Base-by-base conservation (phyloP, 2,113 vertebrate species). In the Mugil cephalus region DNA sequence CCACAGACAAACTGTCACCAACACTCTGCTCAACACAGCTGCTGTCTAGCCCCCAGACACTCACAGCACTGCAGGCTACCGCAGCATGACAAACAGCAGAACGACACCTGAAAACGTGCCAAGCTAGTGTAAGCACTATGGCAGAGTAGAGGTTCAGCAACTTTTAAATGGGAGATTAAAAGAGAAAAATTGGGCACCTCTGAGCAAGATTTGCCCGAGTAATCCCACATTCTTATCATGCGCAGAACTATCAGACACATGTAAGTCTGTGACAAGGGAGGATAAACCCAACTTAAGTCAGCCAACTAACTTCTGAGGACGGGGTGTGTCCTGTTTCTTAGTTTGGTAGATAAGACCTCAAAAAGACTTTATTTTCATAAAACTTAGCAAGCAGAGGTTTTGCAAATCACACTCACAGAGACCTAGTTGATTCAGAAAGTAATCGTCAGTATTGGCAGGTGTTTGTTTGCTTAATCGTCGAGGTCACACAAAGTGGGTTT, bases 1-100 rank as follows among this genome's bases (percentile, higher is more conserved):
- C 89, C 86, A 90, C 89, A 86, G 89, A 91, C 92, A 92, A 93
- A 93, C 89, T 90, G 88, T 92, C 92, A 93, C 86, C 86, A 78
- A 80, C 86, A 88, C 84, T 85, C 83, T 75, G 84, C 83, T 86
- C 79, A 62, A 80, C 86, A 87, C 89, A 89, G 90, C 90, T 91
- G 87, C 91, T 46, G 88, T 86, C 86, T 87, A 63, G 80, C 84
- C 89, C 86, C 82, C 80, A 90, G 87, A 90, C 80, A 78, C 88
- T 75, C 71, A 12, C 81, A 64, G 74, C 85, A 88, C 85, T 71
- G 86, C 87, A 83, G 86, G 87, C 84, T 77, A 61, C 87, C 67
- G 17, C 82, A 68, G 87, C 76, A 77, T 82, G 79, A 86, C 81
- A 86, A 89, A 85, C 87, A 82, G 80, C 79, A 64, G 62, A 38